A percentile compares a stretch with the other conserved stretches of the same genome.
Evolutionary conservation across 1,140 invertebrate species (phyloP).

Genomic region (Nasonia longicornis): DNA sequence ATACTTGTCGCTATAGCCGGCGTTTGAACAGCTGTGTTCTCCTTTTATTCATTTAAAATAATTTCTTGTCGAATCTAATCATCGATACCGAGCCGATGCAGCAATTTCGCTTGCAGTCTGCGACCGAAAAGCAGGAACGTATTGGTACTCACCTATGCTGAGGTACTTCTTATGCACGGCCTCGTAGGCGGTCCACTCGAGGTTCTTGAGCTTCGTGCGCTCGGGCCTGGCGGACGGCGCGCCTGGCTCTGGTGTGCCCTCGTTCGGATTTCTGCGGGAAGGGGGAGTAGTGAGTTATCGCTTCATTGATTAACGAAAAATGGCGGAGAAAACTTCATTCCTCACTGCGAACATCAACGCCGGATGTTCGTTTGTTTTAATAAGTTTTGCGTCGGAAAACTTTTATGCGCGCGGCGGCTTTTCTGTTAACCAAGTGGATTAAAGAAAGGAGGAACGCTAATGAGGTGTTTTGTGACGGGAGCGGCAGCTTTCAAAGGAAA

Average conservation of each 20-base stretch:
- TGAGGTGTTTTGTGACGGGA: background rate
- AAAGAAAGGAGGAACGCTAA: background rate
- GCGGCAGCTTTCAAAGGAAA: background rate
- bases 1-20: background rate
- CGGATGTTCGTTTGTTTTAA: too few species aligned
- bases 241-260: slow-evolving; percentile 75
- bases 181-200: slow-evolving; percentile 93
- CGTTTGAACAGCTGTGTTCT: background rate
- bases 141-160: slow-evolving; percentile 78
- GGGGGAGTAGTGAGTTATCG: too few species aligned
- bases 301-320: too few species aligned
- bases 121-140: background rate
- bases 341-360: too few species aligned
- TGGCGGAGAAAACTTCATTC: too few species aligned
- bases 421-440: background rate
- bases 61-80: too few species aligned
- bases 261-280: slow-evolving; percentile 86
- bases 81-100: too few species aligned
- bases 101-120: background rate
- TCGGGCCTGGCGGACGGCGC: slow-evolving; percentile 79
- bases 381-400: too few species aligned
- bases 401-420: too few species aligned
- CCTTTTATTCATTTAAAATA: too few species aligned
- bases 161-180: slow-evolving; percentile 93
- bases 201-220: slow-evolving; percentile 82